phyloP scores from a whole-genome alignment of 2,888 invertebrate species.

The Tiliacea aurago region DNA sequence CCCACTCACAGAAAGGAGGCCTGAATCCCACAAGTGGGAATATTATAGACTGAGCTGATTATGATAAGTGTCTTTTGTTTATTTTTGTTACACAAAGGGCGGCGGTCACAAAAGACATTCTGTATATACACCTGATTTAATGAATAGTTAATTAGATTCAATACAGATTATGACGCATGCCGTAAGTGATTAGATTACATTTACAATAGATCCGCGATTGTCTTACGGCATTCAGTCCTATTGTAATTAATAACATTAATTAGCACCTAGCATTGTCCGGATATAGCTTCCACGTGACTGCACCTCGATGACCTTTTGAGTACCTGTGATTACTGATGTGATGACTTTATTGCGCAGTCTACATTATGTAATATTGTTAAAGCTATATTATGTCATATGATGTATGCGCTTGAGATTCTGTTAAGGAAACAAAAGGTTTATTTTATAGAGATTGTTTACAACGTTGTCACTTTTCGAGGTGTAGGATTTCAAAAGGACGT shows the following conservation, averaged over 20 bases:
- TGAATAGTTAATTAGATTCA: not conserved
- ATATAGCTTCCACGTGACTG: not conserved
- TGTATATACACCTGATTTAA: not conserved
- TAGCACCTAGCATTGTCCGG: constrained; percentile 31
- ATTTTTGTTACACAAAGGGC: not conserved
- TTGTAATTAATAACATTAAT: constrained; percentile 49
- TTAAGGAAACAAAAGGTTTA: constrained; percentile 1
- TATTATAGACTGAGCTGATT: not conserved
- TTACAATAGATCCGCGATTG: constrained; percentile 1
- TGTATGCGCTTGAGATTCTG: not conserved
- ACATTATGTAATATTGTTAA: not conserved
- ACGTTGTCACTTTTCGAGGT: not conserved
- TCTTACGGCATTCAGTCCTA: not conserved
- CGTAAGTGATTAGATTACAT: constrained; percentile 13
- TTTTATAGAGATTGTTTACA: not conserved
- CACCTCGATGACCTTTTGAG: constrained; percentile 20
- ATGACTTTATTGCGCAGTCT: not conserved
- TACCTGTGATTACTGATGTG: not conserved
- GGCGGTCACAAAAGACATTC: not conserved
- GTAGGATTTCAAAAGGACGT: not conserved
- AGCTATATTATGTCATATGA: not conserved
- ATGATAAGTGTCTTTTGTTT: not conserved
- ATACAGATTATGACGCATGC: not conserved
- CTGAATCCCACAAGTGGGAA: not conserved
- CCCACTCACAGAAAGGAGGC: too few species aligned